Evolutionary conservation across 2,888 invertebrate genomes (phyloP).

Genomic region (Cyrtodaria siliqua): DNA sequence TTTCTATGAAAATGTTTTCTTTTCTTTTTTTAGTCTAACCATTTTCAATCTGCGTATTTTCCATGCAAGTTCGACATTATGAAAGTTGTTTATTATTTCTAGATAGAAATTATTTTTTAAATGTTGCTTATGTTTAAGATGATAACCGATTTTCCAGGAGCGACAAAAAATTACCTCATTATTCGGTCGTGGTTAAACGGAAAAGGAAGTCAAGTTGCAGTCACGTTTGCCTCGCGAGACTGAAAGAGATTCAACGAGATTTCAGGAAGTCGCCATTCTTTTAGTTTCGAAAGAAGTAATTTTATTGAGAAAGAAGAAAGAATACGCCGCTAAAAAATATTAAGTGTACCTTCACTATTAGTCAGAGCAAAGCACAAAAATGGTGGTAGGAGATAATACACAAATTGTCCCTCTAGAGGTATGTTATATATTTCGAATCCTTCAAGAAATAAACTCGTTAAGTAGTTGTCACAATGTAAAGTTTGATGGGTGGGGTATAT

Average conservation of each 20-base stretch:
- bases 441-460: not conserved
- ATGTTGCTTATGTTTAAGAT: too few species aligned
- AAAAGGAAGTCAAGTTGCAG: constrained; percentile 55
- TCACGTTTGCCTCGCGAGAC: not conserved
- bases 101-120: too few species aligned
- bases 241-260: constrained; percentile 17
- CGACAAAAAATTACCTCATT: constrained; percentile 66
- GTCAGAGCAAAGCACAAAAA: constrained; percentile 24
- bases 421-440: constrained; percentile 6
- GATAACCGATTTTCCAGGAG: not conserved
- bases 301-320: not conserved
- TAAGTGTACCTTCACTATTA: not conserved
- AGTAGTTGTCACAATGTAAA: not conserved
- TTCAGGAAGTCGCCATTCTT: constrained; percentile 22
- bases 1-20: too few species aligned
- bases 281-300: constrained; percentile 14
- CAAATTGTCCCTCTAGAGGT: constrained; percentile 78
- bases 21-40: too few species aligned
- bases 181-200: constrained; percentile 48
- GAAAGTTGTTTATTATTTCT: too few species aligned
- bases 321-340: not conserved
- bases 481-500: constrained; percentile 48
- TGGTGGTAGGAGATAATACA: constrained; percentile 77
- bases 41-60: too few species aligned
- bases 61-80: too few species aligned